Evolutionary conservation across 2,888 invertebrate species (phyloP).

Genomic region (Phasia obesa): DNA sequence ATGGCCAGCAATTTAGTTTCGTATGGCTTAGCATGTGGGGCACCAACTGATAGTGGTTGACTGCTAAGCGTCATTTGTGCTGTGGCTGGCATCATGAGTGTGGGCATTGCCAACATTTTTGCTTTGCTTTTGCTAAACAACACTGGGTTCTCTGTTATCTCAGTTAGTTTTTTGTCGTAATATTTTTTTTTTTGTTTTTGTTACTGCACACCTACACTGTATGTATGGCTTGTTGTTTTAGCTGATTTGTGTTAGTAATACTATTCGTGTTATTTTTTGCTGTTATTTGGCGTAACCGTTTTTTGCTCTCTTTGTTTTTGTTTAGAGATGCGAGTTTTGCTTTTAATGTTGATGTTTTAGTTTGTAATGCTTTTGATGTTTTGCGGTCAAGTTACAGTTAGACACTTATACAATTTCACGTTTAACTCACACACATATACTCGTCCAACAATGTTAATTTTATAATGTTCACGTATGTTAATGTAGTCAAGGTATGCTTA

Average conservation of each 20-base stretch:
- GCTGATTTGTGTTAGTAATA: neutral
- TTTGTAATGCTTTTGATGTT: conserved; percentile 69
- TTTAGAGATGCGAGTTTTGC: conserved; percentile 40
- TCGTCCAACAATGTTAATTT: conserved; percentile 59
- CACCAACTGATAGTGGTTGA: conserved; percentile 81
- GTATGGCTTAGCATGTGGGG: conserved; percentile 81
- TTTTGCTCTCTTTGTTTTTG: conserved; percentile 30
- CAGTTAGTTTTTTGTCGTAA: conserved; percentile 3
- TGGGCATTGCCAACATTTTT: conserved; percentile 83
- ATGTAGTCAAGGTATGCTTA: conserved; percentile 66
- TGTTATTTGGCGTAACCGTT: conserved; percentile 51
- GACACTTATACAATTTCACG: conserved; percentile 28
- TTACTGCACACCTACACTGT: conserved; percentile 20
- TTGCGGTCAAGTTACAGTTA: conserved; percentile 70
- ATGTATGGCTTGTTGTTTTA: neutral
- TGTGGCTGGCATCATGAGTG: conserved; percentile 83
- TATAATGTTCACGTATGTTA: conserved; percentile 64
- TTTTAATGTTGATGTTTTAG: conserved; percentile 56
- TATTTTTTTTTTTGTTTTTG: conserved; percentile 15
- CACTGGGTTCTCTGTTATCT: conserved; percentile 37
- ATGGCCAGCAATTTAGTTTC: conserved; percentile 83
- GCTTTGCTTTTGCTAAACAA: conserved; percentile 60
- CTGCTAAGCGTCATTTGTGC: conserved; percentile 83
- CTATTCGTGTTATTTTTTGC: conserved; percentile 4
- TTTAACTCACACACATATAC: conserved; percentile 1